Base-by-base conservation (phyloP, 2,113 vertebrate species). In the Burhinus bistriatus region DNA sequence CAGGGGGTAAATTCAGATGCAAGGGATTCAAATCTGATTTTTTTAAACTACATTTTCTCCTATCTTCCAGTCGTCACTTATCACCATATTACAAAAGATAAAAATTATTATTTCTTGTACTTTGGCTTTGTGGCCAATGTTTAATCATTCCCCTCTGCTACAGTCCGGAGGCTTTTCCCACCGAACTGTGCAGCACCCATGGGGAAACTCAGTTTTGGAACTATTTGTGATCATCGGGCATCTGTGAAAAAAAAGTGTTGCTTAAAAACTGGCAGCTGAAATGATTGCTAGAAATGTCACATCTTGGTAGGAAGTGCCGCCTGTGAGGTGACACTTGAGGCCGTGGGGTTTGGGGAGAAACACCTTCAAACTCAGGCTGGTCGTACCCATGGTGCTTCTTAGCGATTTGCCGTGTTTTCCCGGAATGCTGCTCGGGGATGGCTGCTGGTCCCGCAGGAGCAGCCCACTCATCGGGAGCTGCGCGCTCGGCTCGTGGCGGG, bases 401-500 rank as follows among this genome's bases (percentile, higher is more conserved):
- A 5, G 4, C 1, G 9, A 3, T 30, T 5, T 11, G 45, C 34
- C n/a, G 15, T 5, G 2, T 21, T 40, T 57, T 9, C 49, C 70
- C 4, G 3, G 5, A 6, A 7, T 4, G 29, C 55, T 11, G 40
- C 12, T 1, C 8, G 47, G 22, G 66, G n/a, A 8, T 45, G 3
- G 0, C 40, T 23, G 55, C 47, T 11, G 5, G 14, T n/a, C 65
- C 57, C 3, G 3, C 30, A n/a, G 54, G 38, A 42, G 26, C 7
- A 34, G 9, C 47, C 23, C 4, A 0, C 18, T 20, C 27, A 3
- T 9, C 18, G 9, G 30, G 55, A 78, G 57, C 13, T 6, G 42
- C 5, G 49, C 2, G 4, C 44, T 49, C 4, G 1, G 40, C 27
- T 10, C 2, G 22, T 1, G 30, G 20, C 10, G 47, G 42, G 42